Percentiles rank a stretch among this genome's conserved stretches.
Evolutionary conservation across 2,797 vertebrate species (phyloP).

Genomic region (Sebastes hopkinsi): DNA sequence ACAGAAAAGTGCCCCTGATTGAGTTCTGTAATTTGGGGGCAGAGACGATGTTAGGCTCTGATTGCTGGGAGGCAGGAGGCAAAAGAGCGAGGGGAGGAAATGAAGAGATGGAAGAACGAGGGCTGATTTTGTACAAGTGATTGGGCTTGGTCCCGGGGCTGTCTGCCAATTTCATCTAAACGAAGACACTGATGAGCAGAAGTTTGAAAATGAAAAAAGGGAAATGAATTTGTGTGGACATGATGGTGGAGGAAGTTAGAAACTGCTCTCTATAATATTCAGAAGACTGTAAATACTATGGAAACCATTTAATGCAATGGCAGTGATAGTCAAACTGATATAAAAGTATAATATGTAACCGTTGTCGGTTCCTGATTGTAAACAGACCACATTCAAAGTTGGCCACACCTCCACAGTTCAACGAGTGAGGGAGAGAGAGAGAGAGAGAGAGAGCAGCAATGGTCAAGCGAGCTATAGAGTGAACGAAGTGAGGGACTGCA

Average conservation of each 20-base stretch:
- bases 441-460: too few species aligned
- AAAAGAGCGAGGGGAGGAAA: conserved; percentile 24
- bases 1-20: conserved; percentile 30
- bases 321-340: not conserved
- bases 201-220: conserved; percentile 1
- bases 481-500: too few species aligned
- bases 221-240: conserved; percentile 1
- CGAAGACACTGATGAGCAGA: conserved; percentile 22
- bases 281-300: not conserved
- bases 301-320: not conserved
- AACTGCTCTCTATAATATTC: not conserved
- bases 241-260: not conserved
- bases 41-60: conserved; percentile 22
- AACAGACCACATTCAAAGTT: not conserved
- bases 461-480: too few species aligned
- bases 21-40: conserved; percentile 38
- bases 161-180: conserved; percentile 11
- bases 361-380: too few species aligned
- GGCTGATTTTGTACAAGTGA: conserved; percentile 40
- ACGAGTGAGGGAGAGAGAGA: too few species aligned
- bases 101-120: conserved; percentile 11
- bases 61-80: conserved; percentile 33
- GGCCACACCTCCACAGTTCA: too few species aligned
- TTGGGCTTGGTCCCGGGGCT: not conserved
- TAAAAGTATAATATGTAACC: not conserved